Evolutionary conservation across 2,888 invertebrate species (phyloP), one percentile per base, ranked within the genome.

Genomic region (Napeogenes inachia): DNA sequence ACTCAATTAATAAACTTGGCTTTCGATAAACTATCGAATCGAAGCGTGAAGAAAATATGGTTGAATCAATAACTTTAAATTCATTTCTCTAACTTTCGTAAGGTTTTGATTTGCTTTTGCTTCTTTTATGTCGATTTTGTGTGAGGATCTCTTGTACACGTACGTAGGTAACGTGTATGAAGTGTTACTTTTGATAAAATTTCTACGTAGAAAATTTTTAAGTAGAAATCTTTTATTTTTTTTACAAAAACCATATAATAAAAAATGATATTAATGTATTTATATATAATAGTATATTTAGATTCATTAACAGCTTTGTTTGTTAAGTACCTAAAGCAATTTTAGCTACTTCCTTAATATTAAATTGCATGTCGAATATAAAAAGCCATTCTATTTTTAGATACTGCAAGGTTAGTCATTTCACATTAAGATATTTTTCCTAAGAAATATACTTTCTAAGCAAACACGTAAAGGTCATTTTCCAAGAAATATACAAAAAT

Each of bases 1-100:
- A 87, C 82, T 84, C 81, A 82, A 84, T 87, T 87, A 85, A 77
- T 81, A 75, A 81, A 81, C 75, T 81, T 78, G 75, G 72, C 76
- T 76, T 67, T 64, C 66, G 68, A 70, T 68, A 70, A 73, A 74
- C 73, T 75, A 75, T 75, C 69, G 70, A 60, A 67, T 69, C 68
- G 64, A 68, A 68, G 70, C 66, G 67, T 59, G 61, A 66, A 70
- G 68, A 64, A 63, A 68, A 59, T 68, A 63, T 65, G 60, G 62
- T 60, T 56, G 54, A 54, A 57, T 57, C 66, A 64, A 66, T 68
- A 60, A 64, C 62, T 63, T 62, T 61, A 62, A 60, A 66, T 66
- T 63, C 64, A 65, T 66, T 63, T 55, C 59, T 47, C 56, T 54
- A 61, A 66, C 54, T 69, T 66, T 64, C 59, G 60, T 57, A 59